A percentile compares a stretch with the other conserved stretches of the same genome.
phyloP scores from a whole-genome alignment of 2,113 vertebrate species.

The Megaleporinus macrocephalus region DNA sequence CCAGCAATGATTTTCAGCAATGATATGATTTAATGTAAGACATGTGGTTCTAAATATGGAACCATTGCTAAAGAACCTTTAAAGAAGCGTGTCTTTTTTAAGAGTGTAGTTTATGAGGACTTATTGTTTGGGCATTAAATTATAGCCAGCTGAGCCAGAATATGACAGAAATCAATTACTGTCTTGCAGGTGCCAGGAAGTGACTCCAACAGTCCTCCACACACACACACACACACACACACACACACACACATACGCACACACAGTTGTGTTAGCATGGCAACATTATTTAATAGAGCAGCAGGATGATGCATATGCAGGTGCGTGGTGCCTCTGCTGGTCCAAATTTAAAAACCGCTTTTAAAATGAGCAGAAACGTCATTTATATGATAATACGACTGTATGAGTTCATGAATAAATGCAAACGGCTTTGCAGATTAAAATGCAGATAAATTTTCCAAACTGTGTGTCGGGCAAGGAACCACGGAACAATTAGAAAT shows the following conservation, averaged over 20 bases:
- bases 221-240: slow-evolving; percentile 5
- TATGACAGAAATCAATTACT: slow-evolving; percentile 55
- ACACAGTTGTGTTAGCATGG: slow-evolving; percentile 33
- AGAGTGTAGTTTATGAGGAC: background rate
- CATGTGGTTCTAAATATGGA: too few relatives aligned
- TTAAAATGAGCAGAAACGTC: slow-evolving; percentile 42
- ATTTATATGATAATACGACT: slow-evolving; percentile 63
- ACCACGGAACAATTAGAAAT: slow-evolving; percentile 51
- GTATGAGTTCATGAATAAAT: slow-evolving; percentile 60
- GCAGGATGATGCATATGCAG: slow-evolving; percentile 45
- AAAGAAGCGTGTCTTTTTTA: too few relatives aligned
- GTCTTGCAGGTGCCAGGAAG: slow-evolving; percentile 48
- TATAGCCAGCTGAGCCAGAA: too few relatives aligned
- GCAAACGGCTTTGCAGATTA: slow-evolving; percentile 51
- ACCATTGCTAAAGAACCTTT: too few relatives aligned
- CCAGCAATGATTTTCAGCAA: too few relatives aligned
- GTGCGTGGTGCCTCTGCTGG: slow-evolving; percentile 24
- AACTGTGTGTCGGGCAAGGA: slow-evolving; percentile 22
- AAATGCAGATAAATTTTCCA: slow-evolving; percentile 44
- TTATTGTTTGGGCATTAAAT: too few relatives aligned
- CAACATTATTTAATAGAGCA: slow-evolving; percentile 53
- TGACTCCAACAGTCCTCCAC: slow-evolving; percentile 18
- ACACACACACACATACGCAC: slow-evolving; percentile 6
- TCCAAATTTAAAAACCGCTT: slow-evolving; percentile 26
- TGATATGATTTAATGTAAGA: too few relatives aligned